phyloP scores from a whole-genome alignment of 2,113 vertebrate genomes.

The Ciconia maguari region DNA sequence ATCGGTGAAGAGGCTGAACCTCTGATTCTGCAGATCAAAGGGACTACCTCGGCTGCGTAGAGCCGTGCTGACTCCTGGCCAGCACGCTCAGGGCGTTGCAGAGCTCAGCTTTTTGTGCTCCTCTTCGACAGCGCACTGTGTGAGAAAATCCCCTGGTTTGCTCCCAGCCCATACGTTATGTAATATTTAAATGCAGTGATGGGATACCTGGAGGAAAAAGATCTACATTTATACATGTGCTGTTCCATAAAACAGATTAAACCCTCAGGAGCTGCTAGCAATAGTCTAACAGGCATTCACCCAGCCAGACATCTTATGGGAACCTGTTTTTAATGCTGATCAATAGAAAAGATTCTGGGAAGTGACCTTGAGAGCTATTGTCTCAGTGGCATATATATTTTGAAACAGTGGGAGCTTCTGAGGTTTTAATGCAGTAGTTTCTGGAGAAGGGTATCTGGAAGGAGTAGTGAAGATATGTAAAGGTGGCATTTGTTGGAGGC shows the following conservation, averaged over 20 bases:
- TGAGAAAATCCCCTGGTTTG: neutral
- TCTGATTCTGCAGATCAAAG: neutral
- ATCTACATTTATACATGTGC: neutral
- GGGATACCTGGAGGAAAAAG: neutral
- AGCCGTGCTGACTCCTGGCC: neutral
- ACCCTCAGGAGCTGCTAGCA: neutral
- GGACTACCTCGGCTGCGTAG: neutral
- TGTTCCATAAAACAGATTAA: neutral
- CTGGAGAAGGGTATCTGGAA: neutral
- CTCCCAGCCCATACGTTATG: neutral
- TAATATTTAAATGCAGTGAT: neutral
- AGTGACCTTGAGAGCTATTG: neutral
- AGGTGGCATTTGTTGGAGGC: neutral
- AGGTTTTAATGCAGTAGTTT: neutral
- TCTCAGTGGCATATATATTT: neutral
- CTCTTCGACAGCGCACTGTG: rapidly evolving
- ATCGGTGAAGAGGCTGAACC: rapidly evolving
- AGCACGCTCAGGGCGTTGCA: neutral
- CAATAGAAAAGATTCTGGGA: neutral
- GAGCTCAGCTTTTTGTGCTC: neutral
- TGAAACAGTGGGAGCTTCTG: neutral
- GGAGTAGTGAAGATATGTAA: neutral
- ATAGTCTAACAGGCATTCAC: neutral
- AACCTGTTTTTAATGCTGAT: neutral
- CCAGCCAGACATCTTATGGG: neutral